A percentile compares a stretch with the other conserved stretches of the same genome.
phyloP scores from a whole-genome alignment of 2,113 vertebrate species.

The Rhinopomastus cyanomelas region DNA sequence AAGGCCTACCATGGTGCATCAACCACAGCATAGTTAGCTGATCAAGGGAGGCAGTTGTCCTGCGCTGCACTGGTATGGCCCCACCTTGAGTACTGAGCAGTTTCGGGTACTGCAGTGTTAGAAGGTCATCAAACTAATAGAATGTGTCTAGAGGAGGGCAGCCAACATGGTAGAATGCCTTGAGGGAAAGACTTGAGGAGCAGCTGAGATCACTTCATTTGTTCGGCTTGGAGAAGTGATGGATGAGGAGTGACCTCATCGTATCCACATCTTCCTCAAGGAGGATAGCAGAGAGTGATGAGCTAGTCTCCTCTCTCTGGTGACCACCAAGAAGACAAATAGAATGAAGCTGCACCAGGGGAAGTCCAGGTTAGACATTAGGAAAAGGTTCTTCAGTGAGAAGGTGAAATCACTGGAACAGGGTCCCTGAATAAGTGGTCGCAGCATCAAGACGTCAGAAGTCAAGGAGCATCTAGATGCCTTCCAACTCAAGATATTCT shows the following conservation, averaged over 20 bases:
- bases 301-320: neutral
- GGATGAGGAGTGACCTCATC: neutral
- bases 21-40: fast-evolving
- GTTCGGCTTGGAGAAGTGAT: neutral
- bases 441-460: neutral
- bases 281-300: neutral
- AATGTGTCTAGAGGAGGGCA: neutral
- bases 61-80: neutral
- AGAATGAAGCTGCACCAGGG: neutral
- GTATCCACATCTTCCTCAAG: neutral
- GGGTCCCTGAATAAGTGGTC: neutral
- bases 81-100: neutral
- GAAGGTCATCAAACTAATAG: neutral
- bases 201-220: neutral
- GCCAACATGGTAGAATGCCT: neutral
- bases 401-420: neutral
- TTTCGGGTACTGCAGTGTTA: neutral
- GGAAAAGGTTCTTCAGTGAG: neutral
- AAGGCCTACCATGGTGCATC: neutral
- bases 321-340: fast-evolving
- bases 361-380: neutral
- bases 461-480: neutral
- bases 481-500: neutral
- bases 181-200: neutral
- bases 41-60: neutral